Base-by-base conservation (phyloP, 2,113 vertebrate genomes). In the Oxyruncus cristatus region DNA sequence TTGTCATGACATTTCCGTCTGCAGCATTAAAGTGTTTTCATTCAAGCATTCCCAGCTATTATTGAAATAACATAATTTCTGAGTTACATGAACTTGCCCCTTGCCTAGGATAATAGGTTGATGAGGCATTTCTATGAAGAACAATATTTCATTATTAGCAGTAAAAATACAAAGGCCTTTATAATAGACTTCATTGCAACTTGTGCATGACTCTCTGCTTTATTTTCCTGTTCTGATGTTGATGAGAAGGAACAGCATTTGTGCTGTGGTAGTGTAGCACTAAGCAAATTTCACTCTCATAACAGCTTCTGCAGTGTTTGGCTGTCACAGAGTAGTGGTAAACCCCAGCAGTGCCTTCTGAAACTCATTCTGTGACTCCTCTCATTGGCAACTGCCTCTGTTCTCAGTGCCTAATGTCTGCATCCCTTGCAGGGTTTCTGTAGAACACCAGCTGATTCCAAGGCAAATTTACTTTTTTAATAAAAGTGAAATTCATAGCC, bases 1-100 rank as follows among this genome's bases (percentile, higher is more conserved):
- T 94, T 97, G 92, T 94, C 92, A 93, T 95, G 91, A 92, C 89
- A 96, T 92, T 93, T 95, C 42, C 35, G 55, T 85, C 81, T 66
- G 75, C 72, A 93, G 82, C 50, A 94, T 92, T 91, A 79, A 94
- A 95, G 68, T 66, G 55, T 66, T 95, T 90, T 74, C 80, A 90
- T 93, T 95, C 61, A 70, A 89, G 19, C 71, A 78, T 58, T 67
- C 72, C 59, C 66, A 88, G 56, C 52, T 92, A 75, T 92, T 94
- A 89, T 10, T 84, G 73, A 96, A 88, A 87, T 82, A 96, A 89
- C 55, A 49, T 71, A n/a, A 93, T 94, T 91, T 94, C 63, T 2
- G 13, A 67, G 61, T 84, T 80, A 80, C 26, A 84, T 59, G 70
- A 81, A 78, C 83, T 94, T 84, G 62, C 27, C 35, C 33, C 80